Evolutionary conservation across 1,140 invertebrate genomes (phyloP).

Genomic region (Cydia strobilella): DNA sequence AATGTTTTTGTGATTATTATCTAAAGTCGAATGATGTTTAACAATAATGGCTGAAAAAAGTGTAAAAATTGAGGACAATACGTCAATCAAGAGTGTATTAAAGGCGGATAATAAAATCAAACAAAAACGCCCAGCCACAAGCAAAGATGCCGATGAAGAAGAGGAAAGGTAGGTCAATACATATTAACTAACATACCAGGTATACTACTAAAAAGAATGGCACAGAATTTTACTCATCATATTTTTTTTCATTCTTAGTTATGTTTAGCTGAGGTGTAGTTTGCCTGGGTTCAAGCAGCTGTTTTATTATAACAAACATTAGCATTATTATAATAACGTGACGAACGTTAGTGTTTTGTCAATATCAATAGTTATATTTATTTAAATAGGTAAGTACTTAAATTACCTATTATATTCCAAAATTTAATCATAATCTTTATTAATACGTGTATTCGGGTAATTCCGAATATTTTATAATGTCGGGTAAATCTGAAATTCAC

Average conservation of each 20-base stretch:
- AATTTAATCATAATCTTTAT: no score
- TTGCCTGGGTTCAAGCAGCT: not conserved
- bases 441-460: no score
- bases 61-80: constrained; percentile 31
- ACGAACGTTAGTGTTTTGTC: no score
- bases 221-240: not conserved
- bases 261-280: not conserved
- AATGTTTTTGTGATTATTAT: constrained; percentile 24
- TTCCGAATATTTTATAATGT: no score
- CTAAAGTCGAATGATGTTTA: constrained; percentile 35
- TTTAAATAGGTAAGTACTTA: no score
- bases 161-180: constrained; percentile 55
- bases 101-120: constrained; percentile 64
- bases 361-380: no score
- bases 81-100: constrained; percentile 44
- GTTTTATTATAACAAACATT: not conserved
- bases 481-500: no score
- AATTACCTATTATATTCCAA: no score
- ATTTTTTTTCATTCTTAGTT: not conserved
- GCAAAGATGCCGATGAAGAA: constrained; percentile 61
- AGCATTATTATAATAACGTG: no score
- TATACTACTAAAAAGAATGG: not conserved
- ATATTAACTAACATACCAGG: not conserved
- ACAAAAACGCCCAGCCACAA: constrained; percentile 53
- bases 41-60: constrained; percentile 33